phyloP scores from a whole-genome alignment of 2,113 vertebrate genomes.

The Psittacara wagleri region DNA sequence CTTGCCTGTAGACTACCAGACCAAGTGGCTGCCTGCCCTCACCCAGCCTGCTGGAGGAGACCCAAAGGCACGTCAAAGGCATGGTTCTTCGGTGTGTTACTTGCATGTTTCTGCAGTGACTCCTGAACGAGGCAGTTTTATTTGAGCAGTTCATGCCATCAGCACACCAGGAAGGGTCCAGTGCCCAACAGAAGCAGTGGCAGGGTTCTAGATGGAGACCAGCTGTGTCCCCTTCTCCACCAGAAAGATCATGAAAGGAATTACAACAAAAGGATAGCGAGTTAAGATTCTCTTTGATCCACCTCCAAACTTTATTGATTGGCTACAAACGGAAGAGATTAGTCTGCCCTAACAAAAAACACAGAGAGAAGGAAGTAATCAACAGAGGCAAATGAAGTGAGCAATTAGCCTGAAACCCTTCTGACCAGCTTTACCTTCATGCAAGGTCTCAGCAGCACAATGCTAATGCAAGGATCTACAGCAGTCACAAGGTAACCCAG shows the following conservation, averaged over 20 bases:
- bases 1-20: background rate
- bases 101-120: background rate
- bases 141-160: background rate
- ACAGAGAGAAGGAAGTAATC: background rate
- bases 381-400: background rate
- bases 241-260: background rate
- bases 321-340: background rate
- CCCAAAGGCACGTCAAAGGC: background rate
- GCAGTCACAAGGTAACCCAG: conserved; percentile 37
- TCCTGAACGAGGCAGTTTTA: background rate
- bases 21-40: background rate
- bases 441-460: background rate
- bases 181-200: background rate
- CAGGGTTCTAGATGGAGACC: background rate
- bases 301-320: conserved; percentile 18
- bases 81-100: background rate
- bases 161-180: background rate
- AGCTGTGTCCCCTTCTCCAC: background rate
- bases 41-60: background rate
- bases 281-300: conserved; percentile 2
- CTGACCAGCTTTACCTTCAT: background rate
- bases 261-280: background rate
- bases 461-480: background rate
- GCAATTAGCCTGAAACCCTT: background rate
- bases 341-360: background rate